Percentiles rank a stretch among this genome's conserved stretches.
phyloP scores from a whole-genome alignment of 1,140 invertebrate species.

The Himalopsyche phryganea region DNA sequence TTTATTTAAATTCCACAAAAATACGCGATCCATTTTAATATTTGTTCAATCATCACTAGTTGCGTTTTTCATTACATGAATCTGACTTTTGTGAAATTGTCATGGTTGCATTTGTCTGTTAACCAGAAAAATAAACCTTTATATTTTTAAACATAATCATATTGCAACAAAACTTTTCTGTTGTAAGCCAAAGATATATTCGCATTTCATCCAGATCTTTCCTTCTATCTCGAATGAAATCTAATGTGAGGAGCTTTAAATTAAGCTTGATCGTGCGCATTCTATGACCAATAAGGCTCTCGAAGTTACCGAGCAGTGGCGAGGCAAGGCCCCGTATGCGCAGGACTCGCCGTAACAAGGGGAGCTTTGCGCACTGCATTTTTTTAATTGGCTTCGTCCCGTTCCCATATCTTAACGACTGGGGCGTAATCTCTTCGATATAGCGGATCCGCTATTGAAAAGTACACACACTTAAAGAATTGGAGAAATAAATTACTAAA shows the following conservation, averaged over 20 bases:
- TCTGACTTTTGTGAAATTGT: too few relatives aligned
- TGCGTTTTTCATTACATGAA: too few relatives aligned
- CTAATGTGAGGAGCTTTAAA: conserved; percentile 18
- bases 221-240: conserved; percentile 12
- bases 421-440: conserved; percentile 10
- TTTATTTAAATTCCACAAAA: too few relatives aligned
- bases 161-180: too few relatives aligned
- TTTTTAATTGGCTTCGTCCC: conserved; percentile 30
- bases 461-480: too few relatives aligned
- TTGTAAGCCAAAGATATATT: too few relatives aligned
- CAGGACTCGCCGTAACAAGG: background rate
- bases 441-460: background rate
- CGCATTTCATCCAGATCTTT: background rate
- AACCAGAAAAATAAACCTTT: too few relatives aligned
- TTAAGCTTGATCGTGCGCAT: conserved; percentile 20
- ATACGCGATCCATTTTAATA: too few relatives aligned
- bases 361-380: background rate
- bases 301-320: background rate
- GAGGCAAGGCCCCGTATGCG: background rate
- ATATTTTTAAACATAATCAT: too few relatives aligned
- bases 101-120: too few relatives aligned
- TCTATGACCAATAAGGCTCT: conserved; percentile 21
- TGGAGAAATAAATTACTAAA: too few relatives aligned
- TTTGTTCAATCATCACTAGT: too few relatives aligned
- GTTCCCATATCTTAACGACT: conserved; percentile 21